Evolutionary conservation across 2,888 invertebrate species (phyloP).

Genomic region (Polydrusus cervinus): DNA sequence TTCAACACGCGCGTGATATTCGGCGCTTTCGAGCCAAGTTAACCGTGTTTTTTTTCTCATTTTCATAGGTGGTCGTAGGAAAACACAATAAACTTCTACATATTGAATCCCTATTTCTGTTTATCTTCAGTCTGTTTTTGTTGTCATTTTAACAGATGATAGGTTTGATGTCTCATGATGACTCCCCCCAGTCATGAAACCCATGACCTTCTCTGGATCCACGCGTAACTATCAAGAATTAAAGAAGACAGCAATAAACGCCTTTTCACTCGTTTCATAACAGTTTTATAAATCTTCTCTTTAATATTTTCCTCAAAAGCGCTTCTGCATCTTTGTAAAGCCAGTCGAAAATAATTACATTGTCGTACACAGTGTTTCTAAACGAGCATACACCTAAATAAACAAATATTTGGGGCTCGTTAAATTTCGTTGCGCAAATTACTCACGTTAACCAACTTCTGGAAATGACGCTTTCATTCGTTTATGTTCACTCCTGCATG

Average conservation of each 20-base stretch:
- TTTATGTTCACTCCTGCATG: constrained; percentile 39
- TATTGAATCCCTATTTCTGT: no score
- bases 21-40: no score
- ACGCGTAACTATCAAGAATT: neutral
- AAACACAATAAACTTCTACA: no score
- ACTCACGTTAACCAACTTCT: constrained; percentile 47
- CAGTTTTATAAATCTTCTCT: constrained; percentile 29
- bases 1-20: no score
- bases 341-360: constrained; percentile 47
- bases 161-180: no score
- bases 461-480: constrained; percentile 47
- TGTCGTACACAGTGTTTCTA: constrained; percentile 49
- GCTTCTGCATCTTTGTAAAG: constrained; percentile 37
- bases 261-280: neutral
- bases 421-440: constrained; percentile 45
- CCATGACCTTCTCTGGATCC: no score
- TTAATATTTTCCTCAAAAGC: constrained; percentile 35
- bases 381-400: constrained; percentile 47
- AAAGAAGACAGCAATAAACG: neutral
- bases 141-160: no score
- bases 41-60: no score
- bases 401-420: constrained; percentile 49
- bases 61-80: no score
- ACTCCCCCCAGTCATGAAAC: no score
- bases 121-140: no score